A percentile compares a stretch with the other conserved stretches of the same genome.
These are phyloP conservation scores for Galagoides demidoff DNA, from an alignment of 2,797 vertebrate genomes.

Conservation along the genomic window DNA sequence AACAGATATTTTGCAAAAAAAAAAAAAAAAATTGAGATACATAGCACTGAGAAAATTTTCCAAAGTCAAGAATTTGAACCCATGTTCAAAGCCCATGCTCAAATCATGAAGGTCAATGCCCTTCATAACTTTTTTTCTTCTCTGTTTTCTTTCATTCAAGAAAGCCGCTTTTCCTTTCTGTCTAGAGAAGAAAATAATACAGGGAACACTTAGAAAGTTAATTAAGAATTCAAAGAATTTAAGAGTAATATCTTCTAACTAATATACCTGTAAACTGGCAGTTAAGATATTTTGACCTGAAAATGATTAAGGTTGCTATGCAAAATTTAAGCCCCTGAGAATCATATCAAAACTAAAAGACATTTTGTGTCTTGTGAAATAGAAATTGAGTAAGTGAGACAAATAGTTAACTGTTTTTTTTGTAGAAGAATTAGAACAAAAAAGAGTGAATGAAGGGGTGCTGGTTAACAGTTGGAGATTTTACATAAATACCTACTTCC, in stretches of 20 bases:
- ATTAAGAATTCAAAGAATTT: background rate
- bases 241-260: background rate
- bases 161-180: background rate
- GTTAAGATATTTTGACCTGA: background rate
- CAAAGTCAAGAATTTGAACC: background rate
- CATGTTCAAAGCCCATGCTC: background rate
- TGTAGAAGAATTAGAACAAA: background rate
- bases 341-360: background rate
- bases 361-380: background rate
- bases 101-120: fast-evolving
- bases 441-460: background rate
- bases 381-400: background rate
- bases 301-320: background rate
- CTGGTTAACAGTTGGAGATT: background rate
- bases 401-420: background rate
- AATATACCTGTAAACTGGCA: background rate
- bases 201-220: background rate
- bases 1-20: background rate
- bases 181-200: background rate
- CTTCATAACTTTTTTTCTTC: background rate
- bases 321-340: background rate
- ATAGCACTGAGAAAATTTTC: background rate
- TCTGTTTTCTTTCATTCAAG: background rate
- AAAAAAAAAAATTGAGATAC: background rate
- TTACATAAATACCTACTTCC: background rate